These are phyloP conservation scores for Anolis carolinensis DNA, from an alignment of 2,113 vertebrate species.

Conservation along the genomic window DNA sequence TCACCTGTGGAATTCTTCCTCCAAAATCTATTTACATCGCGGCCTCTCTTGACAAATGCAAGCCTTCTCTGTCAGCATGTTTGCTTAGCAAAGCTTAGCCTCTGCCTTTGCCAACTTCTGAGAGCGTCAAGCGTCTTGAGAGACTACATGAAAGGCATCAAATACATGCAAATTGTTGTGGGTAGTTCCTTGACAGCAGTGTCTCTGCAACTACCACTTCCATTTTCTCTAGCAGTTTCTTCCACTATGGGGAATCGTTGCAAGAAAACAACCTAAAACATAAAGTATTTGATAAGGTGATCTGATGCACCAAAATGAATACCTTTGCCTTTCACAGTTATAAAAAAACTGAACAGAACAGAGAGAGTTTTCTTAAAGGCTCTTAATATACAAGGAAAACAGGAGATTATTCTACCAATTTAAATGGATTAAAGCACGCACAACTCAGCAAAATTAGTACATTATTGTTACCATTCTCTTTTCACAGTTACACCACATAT, in stretches of 20 bases:
- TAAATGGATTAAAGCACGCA: neutral
- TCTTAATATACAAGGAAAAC: neutral
- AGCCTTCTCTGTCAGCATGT: slow-evolving; percentile 49
- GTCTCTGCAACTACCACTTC: slow-evolving; percentile 58
- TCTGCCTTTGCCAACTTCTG: slow-evolving; percentile 62
- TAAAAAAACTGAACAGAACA: slow-evolving; percentile 12
- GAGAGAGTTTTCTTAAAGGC: slow-evolving; percentile 25
- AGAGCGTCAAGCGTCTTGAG: slow-evolving; percentile 56
- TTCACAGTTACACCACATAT: neutral
- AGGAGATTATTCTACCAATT: neutral
- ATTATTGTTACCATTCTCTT: neutral
- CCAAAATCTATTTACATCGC: slow-evolving; percentile 57
- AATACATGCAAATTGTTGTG: slow-evolving; percentile 56
- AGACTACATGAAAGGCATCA: slow-evolving; percentile 54
- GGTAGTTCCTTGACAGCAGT: slow-evolving; percentile 46
- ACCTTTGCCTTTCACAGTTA: slow-evolving; percentile 9
- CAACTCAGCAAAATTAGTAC: neutral
- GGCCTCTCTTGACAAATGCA: slow-evolving; percentile 58
- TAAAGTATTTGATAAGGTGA: slow-evolving; percentile 27
- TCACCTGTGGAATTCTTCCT: slow-evolving; percentile 47
- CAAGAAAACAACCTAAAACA: slow-evolving; percentile 50
- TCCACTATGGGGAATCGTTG: slow-evolving; percentile 49
- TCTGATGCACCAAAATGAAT: slow-evolving; percentile 29
- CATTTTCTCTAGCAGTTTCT: slow-evolving; percentile 31
- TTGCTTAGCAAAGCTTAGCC: slow-evolving; percentile 65